phyloP scores from a whole-genome alignment of 2,797 vertebrate species.

The Enteromius anoplus region DNA sequence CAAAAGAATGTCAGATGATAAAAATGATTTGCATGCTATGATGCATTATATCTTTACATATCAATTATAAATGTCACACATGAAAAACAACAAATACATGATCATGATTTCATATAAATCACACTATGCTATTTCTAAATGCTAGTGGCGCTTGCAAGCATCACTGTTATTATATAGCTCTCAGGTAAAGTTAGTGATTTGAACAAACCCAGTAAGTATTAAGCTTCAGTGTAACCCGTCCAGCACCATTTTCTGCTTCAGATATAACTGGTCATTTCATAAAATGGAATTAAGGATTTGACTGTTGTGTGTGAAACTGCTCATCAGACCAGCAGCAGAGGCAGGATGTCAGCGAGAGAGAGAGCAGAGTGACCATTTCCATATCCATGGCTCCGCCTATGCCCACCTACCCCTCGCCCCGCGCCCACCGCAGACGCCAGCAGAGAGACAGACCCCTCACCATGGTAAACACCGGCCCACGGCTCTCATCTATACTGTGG shows the following conservation, averaged over 20 bases:
- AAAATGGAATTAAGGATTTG: background rate
- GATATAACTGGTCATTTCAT: background rate
- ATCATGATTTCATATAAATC: background rate
- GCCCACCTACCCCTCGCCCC: conserved; percentile 79
- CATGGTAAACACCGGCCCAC: conserved; percentile 75
- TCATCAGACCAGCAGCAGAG: conserved; percentile 80
- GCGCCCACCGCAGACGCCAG: conserved; percentile 71
- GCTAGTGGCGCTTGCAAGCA: background rate
- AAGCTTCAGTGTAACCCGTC: background rate
- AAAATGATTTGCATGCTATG: background rate
- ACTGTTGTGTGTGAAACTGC: conserved; percentile 38
- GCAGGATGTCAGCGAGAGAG: conserved; percentile 79
- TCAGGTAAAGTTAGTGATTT: background rate
- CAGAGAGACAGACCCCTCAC: conserved; percentile 74
- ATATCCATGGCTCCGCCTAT: conserved; percentile 82
- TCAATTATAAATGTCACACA: background rate
- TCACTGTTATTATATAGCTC: conserved; percentile 1
- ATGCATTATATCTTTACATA: background rate
- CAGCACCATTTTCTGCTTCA: background rate
- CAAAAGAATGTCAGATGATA: background rate
- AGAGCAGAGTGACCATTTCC: conserved; percentile 80
- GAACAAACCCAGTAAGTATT: background rate
- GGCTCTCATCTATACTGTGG: background rate
- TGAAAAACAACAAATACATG: background rate
- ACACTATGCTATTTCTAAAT: background rate